Conservation (phyloP, 1,140 invertebrate species). For the Musca vetustissima region DNA sequence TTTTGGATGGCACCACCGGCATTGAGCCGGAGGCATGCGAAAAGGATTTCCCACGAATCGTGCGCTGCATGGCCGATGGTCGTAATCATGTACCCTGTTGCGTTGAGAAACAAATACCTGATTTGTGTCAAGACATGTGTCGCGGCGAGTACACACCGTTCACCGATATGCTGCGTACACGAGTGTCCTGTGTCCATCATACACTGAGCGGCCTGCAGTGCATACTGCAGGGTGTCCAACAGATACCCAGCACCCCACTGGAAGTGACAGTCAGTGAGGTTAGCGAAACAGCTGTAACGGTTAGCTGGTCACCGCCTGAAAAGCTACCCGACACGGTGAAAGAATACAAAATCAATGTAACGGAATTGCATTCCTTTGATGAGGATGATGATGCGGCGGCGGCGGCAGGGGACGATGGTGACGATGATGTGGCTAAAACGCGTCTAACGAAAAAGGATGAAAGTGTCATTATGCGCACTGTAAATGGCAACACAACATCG, state of each 20-base stretch:
- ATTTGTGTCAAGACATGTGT: slow-evolving; percentile 82
- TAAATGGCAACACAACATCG: slow-evolving; percentile 58
- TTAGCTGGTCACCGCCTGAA: slow-evolving; percentile 68
- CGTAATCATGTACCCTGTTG: slow-evolving; percentile 84
- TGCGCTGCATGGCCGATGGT: slow-evolving; percentile 74
- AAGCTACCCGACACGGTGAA: slow-evolving; percentile 66
- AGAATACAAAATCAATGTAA: slow-evolving; percentile 72
- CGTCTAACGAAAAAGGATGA: slow-evolving; percentile 9
- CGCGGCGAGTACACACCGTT: slow-evolving; percentile 80
- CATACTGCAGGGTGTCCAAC: slow-evolving; percentile 78
- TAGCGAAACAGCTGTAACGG: slow-evolving; percentile 67
- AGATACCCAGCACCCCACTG: slow-evolving; percentile 71
- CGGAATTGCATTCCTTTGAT: slow-evolving; percentile 68
- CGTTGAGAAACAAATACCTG: slow-evolving; percentile 74
- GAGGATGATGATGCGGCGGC: slow-evolving; percentile 31
- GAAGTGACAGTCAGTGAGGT: slow-evolving; percentile 70
- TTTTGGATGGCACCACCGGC: slow-evolving; percentile 75
- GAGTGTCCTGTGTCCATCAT: slow-evolving; percentile 79
- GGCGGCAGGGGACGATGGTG: not conserved
- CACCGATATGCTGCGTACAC: slow-evolving; percentile 80
- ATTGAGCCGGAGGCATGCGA: slow-evolving; percentile 78
- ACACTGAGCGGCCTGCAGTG: slow-evolving; percentile 80
- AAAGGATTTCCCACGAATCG: slow-evolving; percentile 73
- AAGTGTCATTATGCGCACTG: slow-evolving; percentile 56
- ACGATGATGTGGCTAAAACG: not conserved